These are phyloP conservation scores for Hydrophis major DNA, from an alignment of 2,797 vertebrate genomes.

Conservation along the genomic window DNA sequence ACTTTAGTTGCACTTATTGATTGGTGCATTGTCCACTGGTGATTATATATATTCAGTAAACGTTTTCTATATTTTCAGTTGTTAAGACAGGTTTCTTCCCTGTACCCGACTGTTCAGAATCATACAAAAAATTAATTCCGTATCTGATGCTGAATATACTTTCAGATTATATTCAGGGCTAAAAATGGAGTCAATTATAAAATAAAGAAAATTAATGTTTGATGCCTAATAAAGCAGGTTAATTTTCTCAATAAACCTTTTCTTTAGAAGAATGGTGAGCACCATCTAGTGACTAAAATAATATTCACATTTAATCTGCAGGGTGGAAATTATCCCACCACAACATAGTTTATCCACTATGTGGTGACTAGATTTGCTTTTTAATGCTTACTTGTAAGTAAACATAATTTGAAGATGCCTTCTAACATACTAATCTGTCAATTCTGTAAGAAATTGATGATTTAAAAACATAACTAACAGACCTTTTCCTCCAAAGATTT, in stretches of 20 bases:
- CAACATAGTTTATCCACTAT: neutral
- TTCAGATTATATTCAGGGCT: neutral
- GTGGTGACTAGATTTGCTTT: neutral
- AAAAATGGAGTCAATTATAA: accelerated
- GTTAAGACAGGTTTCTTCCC: neutral
- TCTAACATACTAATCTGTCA: neutral
- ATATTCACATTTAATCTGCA: neutral
- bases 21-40: neutral
- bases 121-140: neutral
- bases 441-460: neutral
- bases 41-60: neutral
- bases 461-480: neutral
- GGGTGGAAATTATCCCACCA: neutral
- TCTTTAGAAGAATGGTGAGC: conserved; percentile 57
- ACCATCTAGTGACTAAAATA: conserved; percentile 68
- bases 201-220: neutral
- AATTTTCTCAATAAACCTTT: neutral
- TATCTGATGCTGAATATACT: neutral
- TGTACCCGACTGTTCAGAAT: neutral
- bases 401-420: neutral
- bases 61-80: neutral
- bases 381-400: neutral
- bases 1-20: neutral
- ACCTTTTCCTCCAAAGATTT: neutral
- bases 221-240: neutral